Evolutionary conservation across 2,797 vertebrate genomes (phyloP), one percentile per base, ranked within the genome.

Genomic region (Tenualosa thibaudeaui): DNA sequence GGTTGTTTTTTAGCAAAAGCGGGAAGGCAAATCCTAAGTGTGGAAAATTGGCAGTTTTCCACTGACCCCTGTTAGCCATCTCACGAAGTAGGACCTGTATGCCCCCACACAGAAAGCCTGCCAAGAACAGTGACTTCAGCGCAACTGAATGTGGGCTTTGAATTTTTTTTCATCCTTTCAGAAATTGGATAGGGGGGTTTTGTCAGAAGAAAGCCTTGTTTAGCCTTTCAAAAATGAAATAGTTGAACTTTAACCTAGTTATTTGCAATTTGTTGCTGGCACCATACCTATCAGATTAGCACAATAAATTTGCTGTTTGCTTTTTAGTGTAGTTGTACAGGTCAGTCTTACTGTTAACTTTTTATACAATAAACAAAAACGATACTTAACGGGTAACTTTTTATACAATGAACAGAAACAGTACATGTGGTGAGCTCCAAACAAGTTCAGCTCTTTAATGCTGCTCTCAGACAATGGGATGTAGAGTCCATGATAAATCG

Each of bases 11-110:
- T 40, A 46, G 19, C 24, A 24, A 49, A 84, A 81, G 65, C 37
- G 58, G 56, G 37, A 78, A 78, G 26, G 86, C 53, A 83, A 83
- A 82, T 60, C 84, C 60, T 60, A 81, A 85, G 49, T 84, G 40
- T 84, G 84, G 88, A 91, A 90, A 90, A 87, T 83, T 90, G 87
- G 87, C 84, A 43, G 31, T 58, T 84, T 82, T 86, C 84, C 86
- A 81, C 49, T 60, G 81, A 83, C 82, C 81, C 78, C 26, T 86
- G 81, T 86, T 84, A 84, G 87, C 88, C 83, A 84, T 85, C 24
- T 83, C 84, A 81, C 53, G 58, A 37, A 87, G 81, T 26, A 62
- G 82, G 84, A 85, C 84, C 81, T 84, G 46, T 84, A 49, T 85
- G 81, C 82, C 65, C 75, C 65, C 56, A 62, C 19, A 81, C 26